Percentiles rank a stretch among this genome's conserved stretches.
Conservation (phyloP, 2,113 vertebrate genomes). For the Catharus bicknelli region DNA sequence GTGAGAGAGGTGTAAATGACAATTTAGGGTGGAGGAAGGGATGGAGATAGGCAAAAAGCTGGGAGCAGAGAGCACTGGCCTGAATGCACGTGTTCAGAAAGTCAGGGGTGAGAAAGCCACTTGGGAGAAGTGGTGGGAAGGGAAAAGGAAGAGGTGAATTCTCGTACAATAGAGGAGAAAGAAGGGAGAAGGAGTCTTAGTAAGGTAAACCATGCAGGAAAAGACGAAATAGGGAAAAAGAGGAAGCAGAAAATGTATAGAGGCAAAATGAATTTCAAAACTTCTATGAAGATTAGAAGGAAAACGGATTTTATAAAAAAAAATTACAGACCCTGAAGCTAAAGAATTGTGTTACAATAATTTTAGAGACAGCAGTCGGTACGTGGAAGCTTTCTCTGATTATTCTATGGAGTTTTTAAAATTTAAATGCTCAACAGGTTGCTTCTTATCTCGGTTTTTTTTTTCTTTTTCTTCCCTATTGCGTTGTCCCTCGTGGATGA, state of each 20-base stretch:
- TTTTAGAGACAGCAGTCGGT: neutral
- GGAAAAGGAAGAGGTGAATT: neutral
- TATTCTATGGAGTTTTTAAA: neutral
- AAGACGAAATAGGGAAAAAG: neutral
- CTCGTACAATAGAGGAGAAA: neutral
- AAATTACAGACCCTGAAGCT: fast-evolving
- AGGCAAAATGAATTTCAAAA: neutral
- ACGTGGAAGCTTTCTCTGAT: neutral
- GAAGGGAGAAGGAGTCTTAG: neutral
- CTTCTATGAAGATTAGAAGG: neutral
- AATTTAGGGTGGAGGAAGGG: neutral
- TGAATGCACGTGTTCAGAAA: neutral
- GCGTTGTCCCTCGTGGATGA: fast-evolving
- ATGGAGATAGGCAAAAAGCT: neutral
- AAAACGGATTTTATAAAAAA: neutral
- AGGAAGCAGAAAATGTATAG: neutral
- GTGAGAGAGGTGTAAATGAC: neutral
- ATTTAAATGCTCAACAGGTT: neutral
- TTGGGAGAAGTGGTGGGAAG: neutral
- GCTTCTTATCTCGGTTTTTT: neutral
- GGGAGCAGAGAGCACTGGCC: neutral
- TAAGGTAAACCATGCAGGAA: neutral
- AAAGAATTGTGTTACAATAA: neutral
- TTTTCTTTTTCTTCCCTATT: neutral
- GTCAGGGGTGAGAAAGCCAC: neutral